Evolutionary conservation across 2,888 invertebrate genomes (phyloP), one percentile per base, ranked within the genome.

Genomic region (Andrena bucephala): DNA sequence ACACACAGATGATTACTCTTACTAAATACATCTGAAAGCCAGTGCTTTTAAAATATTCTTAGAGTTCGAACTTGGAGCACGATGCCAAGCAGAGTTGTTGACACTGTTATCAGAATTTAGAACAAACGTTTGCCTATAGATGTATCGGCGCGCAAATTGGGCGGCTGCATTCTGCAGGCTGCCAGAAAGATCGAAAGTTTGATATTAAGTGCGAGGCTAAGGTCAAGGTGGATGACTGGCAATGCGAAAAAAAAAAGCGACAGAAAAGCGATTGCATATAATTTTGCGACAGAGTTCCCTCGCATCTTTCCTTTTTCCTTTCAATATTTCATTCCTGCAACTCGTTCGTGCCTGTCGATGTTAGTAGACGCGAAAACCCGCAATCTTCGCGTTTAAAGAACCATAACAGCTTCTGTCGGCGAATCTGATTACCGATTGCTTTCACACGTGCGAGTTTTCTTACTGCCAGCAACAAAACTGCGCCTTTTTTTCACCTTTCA

Each of bases 331-430:
- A 71, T 71, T 60, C 60, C n/a, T 24, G 27, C n/a, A 42, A 42
- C 24, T n/a, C n/a, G 27, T 27, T 29, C 24, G 13, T 2, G 42
- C 16, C 42, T 24, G 20, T 33, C 13, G 10, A 7, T 42, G 62
- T 60, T 60, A 10, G 33, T 20, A 13, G 4, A 59, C 62, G 27
- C 27, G 27, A 48, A 31, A 52, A 24, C 20, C 24, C 36, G 29
- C 48, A 54, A 78, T 76, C 68, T 76, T 68, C 62, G 7, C 24
- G 68, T 36, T 76, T 54, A 76, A 76, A 63, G 27, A 78, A 68
- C 63, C 77, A 29, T 63, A 68, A 78, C 54, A 76, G 42, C 48
- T n/a, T 33, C 31, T 68, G 50, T 50, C 33, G 31, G 16, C 62
- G 24, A 10, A 29, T 8, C 31, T 48, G 48, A 63, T 77, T 24